Evolutionary conservation across 2,888 invertebrate genomes (phyloP).

Genomic region (Torymus aiolomorphi): DNA sequence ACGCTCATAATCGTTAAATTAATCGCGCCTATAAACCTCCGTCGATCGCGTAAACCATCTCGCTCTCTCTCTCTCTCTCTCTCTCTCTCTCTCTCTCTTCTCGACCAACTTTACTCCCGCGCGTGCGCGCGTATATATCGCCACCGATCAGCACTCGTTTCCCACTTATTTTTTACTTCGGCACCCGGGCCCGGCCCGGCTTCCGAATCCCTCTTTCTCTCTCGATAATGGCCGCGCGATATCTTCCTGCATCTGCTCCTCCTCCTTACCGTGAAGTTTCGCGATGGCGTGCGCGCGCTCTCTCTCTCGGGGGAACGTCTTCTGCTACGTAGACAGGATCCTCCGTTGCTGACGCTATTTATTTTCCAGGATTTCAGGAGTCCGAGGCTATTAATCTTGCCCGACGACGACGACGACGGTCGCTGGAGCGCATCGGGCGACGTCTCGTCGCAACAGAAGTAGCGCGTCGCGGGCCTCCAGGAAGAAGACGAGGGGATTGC

Average conservation of each 20-base stretch:
- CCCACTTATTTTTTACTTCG: too few relatives aligned
- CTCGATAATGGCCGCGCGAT: conserved; percentile 59
- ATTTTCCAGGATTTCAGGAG: conserved; percentile 75
- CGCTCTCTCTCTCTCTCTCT: neutral
- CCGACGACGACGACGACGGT: conserved; percentile 62
- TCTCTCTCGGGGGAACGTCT: conserved; percentile 48
- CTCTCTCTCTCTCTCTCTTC: too few relatives aligned
- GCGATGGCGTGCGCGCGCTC: neutral
- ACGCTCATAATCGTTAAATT: conserved; percentile 16
- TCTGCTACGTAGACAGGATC: conserved; percentile 63
- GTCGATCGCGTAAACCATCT: neutral
- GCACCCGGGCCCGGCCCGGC: too few relatives aligned
- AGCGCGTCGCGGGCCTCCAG: conserved; percentile 1
- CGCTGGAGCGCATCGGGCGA: conserved; percentile 75
- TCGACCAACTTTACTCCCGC: too few relatives aligned
- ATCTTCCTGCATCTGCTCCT: neutral
- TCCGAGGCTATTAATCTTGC: conserved; percentile 75
- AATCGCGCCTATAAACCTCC: conserved; percentile 3
- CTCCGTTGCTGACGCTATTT: conserved; percentile 68
- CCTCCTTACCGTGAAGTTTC: too few relatives aligned
- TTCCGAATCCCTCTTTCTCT: too few relatives aligned
- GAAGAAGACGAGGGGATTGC: too few relatives aligned
- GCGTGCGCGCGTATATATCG: too few relatives aligned
- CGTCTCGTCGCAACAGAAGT: conserved; percentile 61
- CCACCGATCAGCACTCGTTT: too few relatives aligned